These are phyloP conservation scores for Eledone cirrhosa DNA, from an alignment of 2,888 invertebrate genomes.

Conservation along the genomic window DNA sequence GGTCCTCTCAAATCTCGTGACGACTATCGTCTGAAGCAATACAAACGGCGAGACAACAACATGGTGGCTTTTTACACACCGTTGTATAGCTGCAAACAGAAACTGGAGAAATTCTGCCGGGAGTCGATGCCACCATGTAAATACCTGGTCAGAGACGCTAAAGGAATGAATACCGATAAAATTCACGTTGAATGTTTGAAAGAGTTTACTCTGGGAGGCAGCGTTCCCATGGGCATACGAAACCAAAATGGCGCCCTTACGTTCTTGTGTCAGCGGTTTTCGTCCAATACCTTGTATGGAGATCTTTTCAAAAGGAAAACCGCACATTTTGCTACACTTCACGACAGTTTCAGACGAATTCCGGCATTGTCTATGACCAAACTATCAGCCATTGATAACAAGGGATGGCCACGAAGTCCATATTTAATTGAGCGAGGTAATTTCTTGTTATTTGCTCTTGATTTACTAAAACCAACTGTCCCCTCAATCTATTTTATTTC, in stretches of 20 bases:
- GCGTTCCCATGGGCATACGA: conserved; percentile 49
- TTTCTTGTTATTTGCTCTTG: not conserved
- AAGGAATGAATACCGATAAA: conserved; percentile 37
- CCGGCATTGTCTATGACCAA: conserved; percentile 51
- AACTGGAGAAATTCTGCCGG: conserved; percentile 44
- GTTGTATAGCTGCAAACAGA: conserved; percentile 39
- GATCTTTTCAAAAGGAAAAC: conserved; percentile 45
- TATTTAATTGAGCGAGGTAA: conserved; percentile 55
- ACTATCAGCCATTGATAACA: conserved; percentile 46
- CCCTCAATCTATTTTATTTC: no score
- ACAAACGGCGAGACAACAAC: conserved; percentile 22
- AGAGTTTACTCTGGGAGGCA: conserved; percentile 48
- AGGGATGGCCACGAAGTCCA: conserved; percentile 50
- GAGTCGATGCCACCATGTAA: conserved; percentile 33
- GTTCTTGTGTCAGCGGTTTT: conserved; percentile 54
- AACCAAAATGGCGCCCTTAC: conserved; percentile 43
- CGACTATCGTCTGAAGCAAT: not conserved
- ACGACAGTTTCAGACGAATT: conserved; percentile 45
- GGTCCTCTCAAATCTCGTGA: not conserved
- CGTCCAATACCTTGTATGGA: conserved; percentile 44
- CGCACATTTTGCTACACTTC: conserved; percentile 49
- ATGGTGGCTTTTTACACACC: conserved; percentile 43
- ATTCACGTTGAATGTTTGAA: conserved; percentile 53
- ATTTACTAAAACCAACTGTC: no score
- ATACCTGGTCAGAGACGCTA: conserved; percentile 41